These are phyloP conservation scores for Latrodectus elegans DNA, from an alignment of 2,888 invertebrate genomes.

Conservation along the genomic window DNA sequence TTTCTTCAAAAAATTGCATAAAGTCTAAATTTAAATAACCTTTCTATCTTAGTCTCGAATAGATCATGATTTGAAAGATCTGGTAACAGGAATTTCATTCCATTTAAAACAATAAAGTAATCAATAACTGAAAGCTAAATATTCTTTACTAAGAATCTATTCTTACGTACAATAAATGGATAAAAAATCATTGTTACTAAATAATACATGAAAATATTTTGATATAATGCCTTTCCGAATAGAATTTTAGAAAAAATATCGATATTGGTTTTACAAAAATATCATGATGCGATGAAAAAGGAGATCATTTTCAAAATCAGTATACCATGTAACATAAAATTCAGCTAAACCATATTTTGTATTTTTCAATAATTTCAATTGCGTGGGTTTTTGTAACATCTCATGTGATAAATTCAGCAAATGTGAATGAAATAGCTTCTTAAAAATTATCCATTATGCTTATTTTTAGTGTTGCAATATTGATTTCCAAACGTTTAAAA, in stretches of 20 bases:
- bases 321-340: not conserved
- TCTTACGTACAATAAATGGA: not conserved
- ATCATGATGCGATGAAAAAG: no score
- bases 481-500: no score
- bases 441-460: no score
- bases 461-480: no score
- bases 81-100: not conserved
- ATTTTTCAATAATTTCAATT: not conserved
- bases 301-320: not conserved
- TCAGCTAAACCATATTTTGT: not conserved
- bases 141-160: no score
- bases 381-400: not conserved
- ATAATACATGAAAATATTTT: not conserved
- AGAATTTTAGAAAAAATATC: not conserved
- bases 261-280: not conserved
- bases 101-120: not conserved
- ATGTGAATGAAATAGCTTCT: no score
- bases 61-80: not conserved
- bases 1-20: no score
- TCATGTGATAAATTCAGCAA: no score
- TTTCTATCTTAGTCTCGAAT: not conserved
- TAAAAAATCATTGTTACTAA: not conserved
- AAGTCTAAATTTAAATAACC: not conserved
- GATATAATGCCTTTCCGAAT: not conserved
- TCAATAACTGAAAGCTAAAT: no score